phyloP scores from a whole-genome alignment of 2,888 invertebrate genomes.

The Pemphredon lugubris region DNA sequence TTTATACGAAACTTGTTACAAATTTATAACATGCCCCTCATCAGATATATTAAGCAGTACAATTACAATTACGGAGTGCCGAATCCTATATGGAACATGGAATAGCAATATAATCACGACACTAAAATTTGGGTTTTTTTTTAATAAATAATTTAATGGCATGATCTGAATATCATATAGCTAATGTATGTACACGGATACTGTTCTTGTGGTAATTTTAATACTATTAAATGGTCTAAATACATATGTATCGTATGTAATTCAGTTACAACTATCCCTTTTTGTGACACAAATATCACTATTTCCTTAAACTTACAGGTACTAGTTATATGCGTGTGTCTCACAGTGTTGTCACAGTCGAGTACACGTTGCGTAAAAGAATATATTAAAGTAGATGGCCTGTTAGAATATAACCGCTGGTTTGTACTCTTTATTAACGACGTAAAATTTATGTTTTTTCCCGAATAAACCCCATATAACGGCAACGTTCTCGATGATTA shows the following conservation, averaged over 20 bases:
- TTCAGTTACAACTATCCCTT: conserved; percentile 22
- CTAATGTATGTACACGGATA: conserved; percentile 15
- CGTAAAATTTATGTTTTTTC: conserved; percentile 97
- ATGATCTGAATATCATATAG: conserved; percentile 18
- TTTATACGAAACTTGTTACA: no score
- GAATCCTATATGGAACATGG: conserved; percentile 1
- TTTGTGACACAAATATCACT: conserved; percentile 28
- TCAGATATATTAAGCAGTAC: not conserved
- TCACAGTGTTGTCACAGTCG: no score
- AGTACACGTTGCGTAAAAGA: conserved; percentile 14
- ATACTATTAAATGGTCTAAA: conserved; percentile 9
- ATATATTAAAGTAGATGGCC: no score
- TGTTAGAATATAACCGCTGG: conserved; percentile 84
- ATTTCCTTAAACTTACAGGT: conserved; percentile 43
- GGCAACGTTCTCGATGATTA: conserved; percentile 96
- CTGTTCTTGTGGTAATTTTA: not conserved
- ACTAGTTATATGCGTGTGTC: conserved; percentile 32
- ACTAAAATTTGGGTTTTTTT: conserved; percentile 3
- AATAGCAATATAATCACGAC: not conserved
- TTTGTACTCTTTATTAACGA: conserved; percentile 95
- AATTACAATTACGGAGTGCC: not conserved
- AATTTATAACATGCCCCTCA: no score
- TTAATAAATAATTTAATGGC: conserved; percentile 25
- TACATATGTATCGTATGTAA: not conserved
- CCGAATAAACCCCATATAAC: conserved; percentile 97